A percentile compares a stretch with the other conserved stretches of the same genome.
These are phyloP conservation scores for Piprites chloris DNA, from an alignment of 2,113 vertebrate species.

Conservation along the genomic window DNA sequence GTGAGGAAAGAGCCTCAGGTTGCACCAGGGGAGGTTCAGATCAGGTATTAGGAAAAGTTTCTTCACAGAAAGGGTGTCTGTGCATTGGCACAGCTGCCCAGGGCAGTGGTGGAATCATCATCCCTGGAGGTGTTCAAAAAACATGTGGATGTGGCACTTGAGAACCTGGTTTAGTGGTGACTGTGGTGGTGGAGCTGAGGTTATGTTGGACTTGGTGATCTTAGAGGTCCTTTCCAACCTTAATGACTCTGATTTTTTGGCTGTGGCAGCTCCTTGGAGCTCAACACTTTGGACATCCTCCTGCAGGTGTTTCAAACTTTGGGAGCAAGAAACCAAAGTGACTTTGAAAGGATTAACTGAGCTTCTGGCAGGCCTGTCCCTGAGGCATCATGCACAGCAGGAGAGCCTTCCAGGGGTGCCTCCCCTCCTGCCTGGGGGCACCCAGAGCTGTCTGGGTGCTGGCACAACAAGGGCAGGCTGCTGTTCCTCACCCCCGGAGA, in stretches of 20 bases:
- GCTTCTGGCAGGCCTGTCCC: background rate
- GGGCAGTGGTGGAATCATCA: background rate
- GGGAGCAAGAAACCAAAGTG: background rate
- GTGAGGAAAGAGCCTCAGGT: background rate
- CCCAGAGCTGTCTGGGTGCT: background rate
- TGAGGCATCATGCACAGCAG: background rate
- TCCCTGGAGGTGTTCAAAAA: background rate
- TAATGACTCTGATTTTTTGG: accelerated
- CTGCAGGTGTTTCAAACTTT: background rate
- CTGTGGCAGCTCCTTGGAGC: background rate
- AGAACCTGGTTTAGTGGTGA: background rate
- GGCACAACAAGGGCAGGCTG: background rate
- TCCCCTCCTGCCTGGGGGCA: background rate
- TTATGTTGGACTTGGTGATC: too few relatives aligned
- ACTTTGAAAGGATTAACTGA: background rate
- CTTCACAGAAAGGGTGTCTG: background rate
- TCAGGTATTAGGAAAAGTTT: background rate
- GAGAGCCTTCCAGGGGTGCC: background rate
- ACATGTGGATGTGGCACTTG: accelerated
- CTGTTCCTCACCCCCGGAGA: background rate
- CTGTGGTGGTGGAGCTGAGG: background rate
- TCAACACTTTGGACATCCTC: accelerated
- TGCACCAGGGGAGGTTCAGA: accelerated
- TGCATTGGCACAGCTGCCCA: background rate
- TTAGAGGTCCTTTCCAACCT: background rate